Conservation (phyloP, 2,113 vertebrate genomes). For the Spea bombifrons region DNA sequence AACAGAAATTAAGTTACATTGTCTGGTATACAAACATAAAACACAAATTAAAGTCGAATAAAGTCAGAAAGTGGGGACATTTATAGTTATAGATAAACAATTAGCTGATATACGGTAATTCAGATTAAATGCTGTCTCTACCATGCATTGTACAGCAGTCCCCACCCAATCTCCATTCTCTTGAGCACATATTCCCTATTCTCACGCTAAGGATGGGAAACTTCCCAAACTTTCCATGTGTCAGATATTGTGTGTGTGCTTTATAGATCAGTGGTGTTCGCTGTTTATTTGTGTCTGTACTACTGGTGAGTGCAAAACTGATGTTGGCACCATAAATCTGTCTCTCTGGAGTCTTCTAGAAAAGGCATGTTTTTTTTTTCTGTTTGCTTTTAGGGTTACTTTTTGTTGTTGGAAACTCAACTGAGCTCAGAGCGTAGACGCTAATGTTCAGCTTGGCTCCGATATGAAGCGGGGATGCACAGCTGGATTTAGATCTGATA, state of each 20-base stretch:
- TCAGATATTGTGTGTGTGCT: constrained; percentile 15
- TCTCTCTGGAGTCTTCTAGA: neutral
- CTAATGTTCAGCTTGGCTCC: too few relatives aligned
- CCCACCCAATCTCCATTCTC: neutral
- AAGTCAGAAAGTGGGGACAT: too few relatives aligned
- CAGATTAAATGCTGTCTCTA: too few relatives aligned
- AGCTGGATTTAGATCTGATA: too few relatives aligned
- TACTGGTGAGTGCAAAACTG: neutral
- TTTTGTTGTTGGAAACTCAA: neutral
- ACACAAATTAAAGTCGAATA: too few relatives aligned
- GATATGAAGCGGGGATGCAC: too few relatives aligned
- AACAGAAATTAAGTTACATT: too few relatives aligned
- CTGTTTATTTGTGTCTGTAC: constrained; percentile 32
- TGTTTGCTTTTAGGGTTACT: neutral
- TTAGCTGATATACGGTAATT: too few relatives aligned
- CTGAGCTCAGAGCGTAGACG: too few relatives aligned
- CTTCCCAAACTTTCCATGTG: constrained; percentile 11
- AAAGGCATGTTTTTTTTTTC: neutral
- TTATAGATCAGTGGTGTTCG: constrained; percentile 5
- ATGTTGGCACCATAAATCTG: constrained; percentile 12
- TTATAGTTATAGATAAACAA: too few relatives aligned
- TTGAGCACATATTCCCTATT: neutral
- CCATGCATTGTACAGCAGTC: neutral
- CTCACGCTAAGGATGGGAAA: constrained; percentile 33
- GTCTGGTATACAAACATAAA: too few relatives aligned